Evolutionary conservation across 2,113 vertebrate species (phyloP).

Genomic region (Lamprotornis superbus): DNA sequence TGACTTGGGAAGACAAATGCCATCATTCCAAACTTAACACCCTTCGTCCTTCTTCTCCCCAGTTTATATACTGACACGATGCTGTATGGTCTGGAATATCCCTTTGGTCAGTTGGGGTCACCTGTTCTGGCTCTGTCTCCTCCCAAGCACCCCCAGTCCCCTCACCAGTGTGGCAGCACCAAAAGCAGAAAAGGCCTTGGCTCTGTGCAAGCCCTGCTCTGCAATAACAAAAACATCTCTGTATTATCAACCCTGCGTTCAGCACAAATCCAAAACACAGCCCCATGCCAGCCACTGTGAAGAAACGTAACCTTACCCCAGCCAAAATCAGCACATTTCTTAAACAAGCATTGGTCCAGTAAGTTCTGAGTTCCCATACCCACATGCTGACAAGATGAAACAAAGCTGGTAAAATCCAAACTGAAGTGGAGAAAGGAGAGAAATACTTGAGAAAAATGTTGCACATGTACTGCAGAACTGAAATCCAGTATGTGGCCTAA

Average conservation of each 20-base stretch:
- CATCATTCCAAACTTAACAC: not conserved
- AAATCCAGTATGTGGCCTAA: not conserved
- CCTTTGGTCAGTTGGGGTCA: not conserved
- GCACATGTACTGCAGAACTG: not conserved
- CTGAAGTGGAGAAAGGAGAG: not conserved
- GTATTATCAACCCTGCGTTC: not conserved
- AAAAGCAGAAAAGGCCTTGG: not conserved
- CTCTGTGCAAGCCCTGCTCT: not conserved
- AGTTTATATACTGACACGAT: not conserved
- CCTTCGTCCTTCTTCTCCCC: not conserved
- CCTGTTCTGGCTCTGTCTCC: not conserved
- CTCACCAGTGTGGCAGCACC: not conserved
- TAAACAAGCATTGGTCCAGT: not conserved
- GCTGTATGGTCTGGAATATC: not conserved
- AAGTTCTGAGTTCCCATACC: not conserved
- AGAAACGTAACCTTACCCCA: not conserved
- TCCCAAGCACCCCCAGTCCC: accelerated
- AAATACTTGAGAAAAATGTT: not conserved
- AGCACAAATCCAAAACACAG: not conserved
- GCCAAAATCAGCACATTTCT: not conserved
- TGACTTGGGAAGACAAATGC: not conserved
- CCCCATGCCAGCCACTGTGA: not conserved
- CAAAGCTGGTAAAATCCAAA: not conserved
- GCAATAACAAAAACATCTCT: not conserved
- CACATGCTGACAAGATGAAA: not conserved